Evolutionary conservation across 2,797 vertebrate genomes (phyloP), one percentile per base, ranked within the genome.

Genomic region (Zalophus californianus): DNA sequence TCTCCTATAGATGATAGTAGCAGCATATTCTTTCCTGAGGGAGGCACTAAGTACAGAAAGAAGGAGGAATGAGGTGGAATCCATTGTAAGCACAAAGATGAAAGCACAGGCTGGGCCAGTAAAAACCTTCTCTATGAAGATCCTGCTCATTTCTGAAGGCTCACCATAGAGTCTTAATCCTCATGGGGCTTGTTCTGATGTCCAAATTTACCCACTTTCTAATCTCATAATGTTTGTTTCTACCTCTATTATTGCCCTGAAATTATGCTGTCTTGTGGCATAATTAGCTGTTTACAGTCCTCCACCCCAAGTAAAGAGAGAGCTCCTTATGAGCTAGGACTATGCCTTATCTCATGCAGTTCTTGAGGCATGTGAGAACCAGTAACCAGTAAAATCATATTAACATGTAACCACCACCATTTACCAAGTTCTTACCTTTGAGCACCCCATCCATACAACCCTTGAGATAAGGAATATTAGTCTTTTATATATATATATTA

Each of bases 71-170:
- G 23, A 10, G 8, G 5, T 41, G 6, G 73, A 83, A 70, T 35
- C 7, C 9, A 23, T 9, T 25, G 25, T 35, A 23, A 64, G 44
- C 14, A 35, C 78, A 38, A 9, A 66, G 16, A 64, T 32, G 58
- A 29, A 54, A 95, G 84, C 80, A 87, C 21, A 68, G 23, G 5
- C 32, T 11, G 18, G 14, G 1, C 58, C 16, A 35, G n/a, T 21
- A 35, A 20, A 20, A 20, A 35, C 38, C 84, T 85, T 70, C 21
- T 91, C 58, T 9, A 2, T 52, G 72, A 88, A 87, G 41, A 78
- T 27, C 41, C 29, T 56, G 48, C 41, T 86, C 38, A 25, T 91
- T 93, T 88, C 75, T 79, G 41, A 80, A 91, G 35, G 58, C 16
- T 70, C 23, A 4, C 41, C 60, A 35, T 27, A 77, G 56, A 75